Conservation (phyloP, 2,113 vertebrate species). For the Saguinus midas region DNA sequence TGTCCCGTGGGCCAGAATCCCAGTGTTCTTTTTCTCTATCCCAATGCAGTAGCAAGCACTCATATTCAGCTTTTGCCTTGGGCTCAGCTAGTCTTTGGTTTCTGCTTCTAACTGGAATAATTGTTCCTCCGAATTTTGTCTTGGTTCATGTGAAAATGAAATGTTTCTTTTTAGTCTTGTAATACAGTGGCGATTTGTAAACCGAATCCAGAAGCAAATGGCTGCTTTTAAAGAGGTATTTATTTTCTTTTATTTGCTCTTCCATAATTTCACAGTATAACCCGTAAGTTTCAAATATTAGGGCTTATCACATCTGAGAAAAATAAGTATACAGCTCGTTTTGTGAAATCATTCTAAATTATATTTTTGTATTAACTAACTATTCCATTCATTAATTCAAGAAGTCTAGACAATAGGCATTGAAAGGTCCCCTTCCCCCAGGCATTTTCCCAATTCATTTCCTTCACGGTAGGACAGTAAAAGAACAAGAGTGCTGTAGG, state of each 20-base stretch:
- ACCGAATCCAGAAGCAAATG: conserved; percentile 98
- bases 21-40: not conserved
- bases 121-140: not conserved
- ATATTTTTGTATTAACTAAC: not conserved
- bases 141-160: not conserved
- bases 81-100: not conserved
- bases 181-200: conserved; percentile 99
- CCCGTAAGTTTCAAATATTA: not conserved
- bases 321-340: not conserved
- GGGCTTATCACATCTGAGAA: not conserved
- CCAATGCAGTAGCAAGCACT: not conserved
- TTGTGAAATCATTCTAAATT: not conserved
- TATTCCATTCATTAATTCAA: not conserved
- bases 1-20: not conserved
- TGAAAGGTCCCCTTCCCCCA: not conserved
- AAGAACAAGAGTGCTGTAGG: not conserved
- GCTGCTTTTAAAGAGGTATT: conserved; percentile 96
- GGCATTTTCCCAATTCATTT: not conserved
- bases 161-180: conserved; percentile 88
- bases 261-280: not conserved
- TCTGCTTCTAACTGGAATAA: conserved; percentile 35
- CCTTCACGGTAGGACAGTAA: not conserved
- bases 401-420: not conserved
- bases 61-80: not conserved
- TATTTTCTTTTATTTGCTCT: conserved; percentile 25